Percentiles rank a stretch among this genome's conserved stretches.
Evolutionary conservation across 1,140 invertebrate genomes (phyloP).

Genomic region (Eupristina koningsbergeri): DNA sequence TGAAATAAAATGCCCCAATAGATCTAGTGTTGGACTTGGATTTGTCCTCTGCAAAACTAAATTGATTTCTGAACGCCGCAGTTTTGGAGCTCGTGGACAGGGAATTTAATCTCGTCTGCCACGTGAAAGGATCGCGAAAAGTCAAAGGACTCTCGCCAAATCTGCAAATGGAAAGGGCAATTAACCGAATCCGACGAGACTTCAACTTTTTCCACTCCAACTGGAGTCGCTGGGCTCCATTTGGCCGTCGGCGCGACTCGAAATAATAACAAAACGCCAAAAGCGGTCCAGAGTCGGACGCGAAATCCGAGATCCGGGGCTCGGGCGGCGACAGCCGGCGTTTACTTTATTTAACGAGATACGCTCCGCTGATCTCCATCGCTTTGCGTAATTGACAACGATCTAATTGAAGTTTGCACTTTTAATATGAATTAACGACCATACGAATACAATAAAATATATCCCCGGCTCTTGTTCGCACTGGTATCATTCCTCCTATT

Average conservation of each 20-base stretch:
- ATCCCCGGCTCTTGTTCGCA: no score
- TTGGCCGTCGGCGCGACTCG: neutral
- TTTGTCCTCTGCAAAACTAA: no score
- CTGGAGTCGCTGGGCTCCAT: neutral
- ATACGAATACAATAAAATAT: no score
- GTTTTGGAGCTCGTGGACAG: no score
- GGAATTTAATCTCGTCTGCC: no score
- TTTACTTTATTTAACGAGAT: neutral
- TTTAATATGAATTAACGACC: neutral
- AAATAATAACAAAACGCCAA: constrained; percentile 13
- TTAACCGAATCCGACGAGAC: neutral
- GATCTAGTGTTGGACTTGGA: no score
- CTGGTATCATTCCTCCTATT: no score
- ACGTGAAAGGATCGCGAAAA: no score
- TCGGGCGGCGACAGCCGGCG: neutral
- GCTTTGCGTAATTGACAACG: neutral
- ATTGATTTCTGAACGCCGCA: no score
- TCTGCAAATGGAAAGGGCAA: neutral
- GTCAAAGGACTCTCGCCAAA: no score
- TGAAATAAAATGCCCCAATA: no score
- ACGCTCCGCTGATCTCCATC: neutral
- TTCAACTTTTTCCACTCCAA: neutral
- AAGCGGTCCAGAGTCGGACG: neutral
- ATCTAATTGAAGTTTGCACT: neutral
- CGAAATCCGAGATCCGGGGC: constrained; percentile 32